A percentile compares a stretch with the other conserved stretches of the same genome.
These are phyloP conservation scores for Cephus rjabovi DNA, from an alignment of 2,888 invertebrate species.

Conservation along the genomic window DNA sequence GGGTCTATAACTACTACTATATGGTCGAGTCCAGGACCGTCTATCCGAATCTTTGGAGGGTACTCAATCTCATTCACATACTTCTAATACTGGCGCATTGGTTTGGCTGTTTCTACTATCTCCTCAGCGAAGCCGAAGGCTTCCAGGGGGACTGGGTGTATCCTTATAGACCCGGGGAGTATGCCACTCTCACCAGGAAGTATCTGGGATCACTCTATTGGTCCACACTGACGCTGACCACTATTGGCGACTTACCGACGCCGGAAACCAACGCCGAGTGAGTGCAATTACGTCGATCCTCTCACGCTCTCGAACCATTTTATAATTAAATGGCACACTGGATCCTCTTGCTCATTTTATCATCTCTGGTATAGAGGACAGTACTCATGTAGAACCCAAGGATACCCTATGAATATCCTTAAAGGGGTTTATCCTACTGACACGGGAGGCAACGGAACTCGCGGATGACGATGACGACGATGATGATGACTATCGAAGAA, in stretches of 20 bases:
- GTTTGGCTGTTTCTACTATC: slow-evolving; percentile 98
- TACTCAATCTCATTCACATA: slow-evolving; percentile 94
- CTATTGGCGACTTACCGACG: slow-evolving; percentile 95
- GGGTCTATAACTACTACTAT: slow-evolving; percentile 93
- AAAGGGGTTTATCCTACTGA: background rate
- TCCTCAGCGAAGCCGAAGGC: slow-evolving; percentile 91
- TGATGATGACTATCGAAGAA: background rate
- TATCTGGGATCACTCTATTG: slow-evolving; percentile 96
- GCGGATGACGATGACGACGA: background rate
- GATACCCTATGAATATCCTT: background rate
- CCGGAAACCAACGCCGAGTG: slow-evolving; percentile 97
- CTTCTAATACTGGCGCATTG: slow-evolving; percentile 94
- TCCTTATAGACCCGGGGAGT: slow-evolving; percentile 88
- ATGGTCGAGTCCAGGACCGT: slow-evolving; percentile 96
- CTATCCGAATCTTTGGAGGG: slow-evolving; percentile 96
- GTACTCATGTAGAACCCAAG: background rate
- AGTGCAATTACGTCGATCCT: slow-evolving; percentile 68
- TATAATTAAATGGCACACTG: background rate
- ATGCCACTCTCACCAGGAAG: slow-evolving; percentile 90
- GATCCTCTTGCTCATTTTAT: background rate
- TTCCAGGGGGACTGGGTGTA: slow-evolving; percentile 93
- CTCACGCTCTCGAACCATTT: background rate
- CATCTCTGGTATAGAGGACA: background rate
- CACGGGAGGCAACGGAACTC: background rate
- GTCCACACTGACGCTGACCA: slow-evolving; percentile 95